Base-by-base conservation (phyloP, 2,888 invertebrate genomes). In the Hoplodrina blanda region DNA sequence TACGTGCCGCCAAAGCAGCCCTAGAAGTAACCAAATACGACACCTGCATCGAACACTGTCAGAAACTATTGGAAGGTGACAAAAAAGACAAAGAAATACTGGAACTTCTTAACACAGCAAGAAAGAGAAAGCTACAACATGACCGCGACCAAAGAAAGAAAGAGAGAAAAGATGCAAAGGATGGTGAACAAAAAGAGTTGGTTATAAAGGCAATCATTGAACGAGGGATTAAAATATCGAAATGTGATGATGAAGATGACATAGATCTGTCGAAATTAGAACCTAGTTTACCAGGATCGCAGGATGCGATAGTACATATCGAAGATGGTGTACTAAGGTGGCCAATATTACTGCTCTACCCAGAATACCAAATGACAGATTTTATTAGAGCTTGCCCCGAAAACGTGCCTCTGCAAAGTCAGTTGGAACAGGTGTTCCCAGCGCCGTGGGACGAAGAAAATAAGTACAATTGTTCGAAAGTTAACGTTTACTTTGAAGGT, bases 301-400 rank as follows among this genome's bases (percentile, higher is more conserved):
- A 96, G 55, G 96, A 97, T 66, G 93, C 96, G 71, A 96, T 97
- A 62, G 98, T 98, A 0, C 96, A 96, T 85, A 85, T 98, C 15
- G 96, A 96, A 76, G 94, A 97, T 85, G 92, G 97, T 0, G 85
- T 94, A 17, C 92, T 99, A 15, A 93, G 97, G 62, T 99, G 99
- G 99, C 99, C 99, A 0, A 97, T 99, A 0, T 95, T 98, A 20
- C 97, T 99, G 81, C 94, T 98, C 15, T 99, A 99, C 92, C 99
- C 99, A 0, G 99, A 99, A 92, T 97, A 97, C 88, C 96, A 97
- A 71, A 97, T 98, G 85, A 98, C 98, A 61, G 99, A 99, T 92
- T 98, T 99, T 84, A 96, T 99, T 53, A 97, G 98, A 90, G 96
- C 97, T 70, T 98, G 99, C 87, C 96, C 97, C 13, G 99, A 99